phyloP scores from a whole-genome alignment of 2,797 vertebrate genomes.

The Mormyrus proboscirostris region DNA sequence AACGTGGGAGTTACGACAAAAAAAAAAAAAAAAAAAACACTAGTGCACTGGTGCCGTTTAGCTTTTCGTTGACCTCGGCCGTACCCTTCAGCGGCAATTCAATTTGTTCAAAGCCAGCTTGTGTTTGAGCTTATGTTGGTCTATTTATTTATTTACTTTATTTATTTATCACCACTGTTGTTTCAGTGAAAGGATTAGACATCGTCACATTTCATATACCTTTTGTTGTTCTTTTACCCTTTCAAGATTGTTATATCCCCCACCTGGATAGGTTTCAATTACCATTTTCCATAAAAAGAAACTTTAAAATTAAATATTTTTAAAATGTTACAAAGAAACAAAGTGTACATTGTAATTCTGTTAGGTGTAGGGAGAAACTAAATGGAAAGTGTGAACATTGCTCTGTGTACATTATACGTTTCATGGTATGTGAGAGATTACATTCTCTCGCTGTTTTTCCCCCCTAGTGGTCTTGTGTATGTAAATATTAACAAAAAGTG shows the following conservation, averaged over 20 bases:
- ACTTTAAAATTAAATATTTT: background rate
- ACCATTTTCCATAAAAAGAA: background rate
- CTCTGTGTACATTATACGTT: constrained; percentile 34
- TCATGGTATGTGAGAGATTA: constrained; percentile 57
- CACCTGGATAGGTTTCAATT: background rate
- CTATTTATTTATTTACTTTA: constrained; percentile 10
- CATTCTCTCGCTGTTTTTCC: constrained; percentile 43
- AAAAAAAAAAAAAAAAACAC: background rate
- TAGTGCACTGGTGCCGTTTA: constrained; percentile 38
- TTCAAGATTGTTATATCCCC: background rate
- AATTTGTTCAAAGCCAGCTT: constrained; percentile 34
- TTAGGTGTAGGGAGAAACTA: background rate
- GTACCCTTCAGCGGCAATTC: constrained; percentile 56
- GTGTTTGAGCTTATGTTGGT: background rate
- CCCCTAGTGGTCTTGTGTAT: constrained; percentile 65
- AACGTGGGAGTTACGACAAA: constrained; percentile 58
- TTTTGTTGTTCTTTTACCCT: background rate
- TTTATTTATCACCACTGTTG: background rate
- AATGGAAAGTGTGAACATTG: constrained; percentile 16
- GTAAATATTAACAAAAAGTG: constrained; percentile 82
- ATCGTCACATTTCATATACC: background rate
- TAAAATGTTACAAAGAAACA: background rate
- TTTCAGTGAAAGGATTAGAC: background rate
- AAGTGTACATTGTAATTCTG: constrained; percentile 3
- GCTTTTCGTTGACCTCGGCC: constrained; percentile 59